These are phyloP conservation scores for Hiodon tergisus DNA, from an alignment of 2,113 vertebrate species.

Conservation along the genomic window DNA sequence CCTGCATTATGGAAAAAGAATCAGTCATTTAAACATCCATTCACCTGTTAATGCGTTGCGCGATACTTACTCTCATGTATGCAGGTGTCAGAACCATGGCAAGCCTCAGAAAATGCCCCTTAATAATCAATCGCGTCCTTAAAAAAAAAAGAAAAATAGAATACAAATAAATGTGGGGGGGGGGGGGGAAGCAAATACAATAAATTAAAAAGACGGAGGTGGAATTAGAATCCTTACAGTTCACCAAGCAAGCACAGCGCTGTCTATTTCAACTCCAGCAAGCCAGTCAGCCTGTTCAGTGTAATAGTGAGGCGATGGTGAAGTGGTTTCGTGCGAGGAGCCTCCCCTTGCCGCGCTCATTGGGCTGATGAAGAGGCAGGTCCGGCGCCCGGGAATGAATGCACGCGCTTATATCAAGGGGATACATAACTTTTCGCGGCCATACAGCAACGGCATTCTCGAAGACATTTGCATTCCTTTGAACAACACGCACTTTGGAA, in stretches of 20 bases:
- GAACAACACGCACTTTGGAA: background rate
- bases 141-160: no score
- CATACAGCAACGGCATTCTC: background rate
- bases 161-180: no score
- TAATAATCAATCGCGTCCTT: background rate
- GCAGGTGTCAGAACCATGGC: conserved; percentile 21
- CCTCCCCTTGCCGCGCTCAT: conserved; percentile 87
- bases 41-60: conserved; percentile 24
- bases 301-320: conserved; percentile 80
- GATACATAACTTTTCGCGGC: background rate
- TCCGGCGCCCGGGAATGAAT: conserved; percentile 77
- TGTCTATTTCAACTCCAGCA: conserved; percentile 55
- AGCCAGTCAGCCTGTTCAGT: conserved; percentile 68
- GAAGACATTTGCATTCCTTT: background rate
- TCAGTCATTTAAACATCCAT: background rate
- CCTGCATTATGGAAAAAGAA: background rate
- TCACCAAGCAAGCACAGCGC: conserved; percentile 32
- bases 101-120: conserved; percentile 10
- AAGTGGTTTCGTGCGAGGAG: conserved; percentile 59
- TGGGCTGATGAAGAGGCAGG: conserved; percentile 86
- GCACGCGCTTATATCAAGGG: conserved; percentile 50
- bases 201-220: conserved; percentile 19
- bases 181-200: background rate
- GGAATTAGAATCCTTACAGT: conserved; percentile 48
- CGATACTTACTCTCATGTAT: conserved; percentile 36